These are phyloP conservation scores for Sarcophaga subvicina DNA, from an alignment of 2,888 invertebrate genomes.

Conservation along the genomic window DNA sequence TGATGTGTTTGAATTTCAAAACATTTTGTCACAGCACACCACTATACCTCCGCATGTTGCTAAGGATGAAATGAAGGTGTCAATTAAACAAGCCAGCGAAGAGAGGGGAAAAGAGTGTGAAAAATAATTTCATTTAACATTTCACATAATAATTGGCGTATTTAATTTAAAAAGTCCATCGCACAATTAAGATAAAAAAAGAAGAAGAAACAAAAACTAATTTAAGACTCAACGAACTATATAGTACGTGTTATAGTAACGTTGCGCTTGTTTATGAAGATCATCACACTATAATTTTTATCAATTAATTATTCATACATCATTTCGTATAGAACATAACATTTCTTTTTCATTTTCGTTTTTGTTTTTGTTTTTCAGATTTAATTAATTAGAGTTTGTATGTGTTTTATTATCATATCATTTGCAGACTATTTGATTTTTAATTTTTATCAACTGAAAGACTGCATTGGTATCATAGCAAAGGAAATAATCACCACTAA, in stretches of 20 bases:
- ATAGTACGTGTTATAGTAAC: too few relatives aligned
- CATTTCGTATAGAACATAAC: too few relatives aligned
- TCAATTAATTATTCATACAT: too few relatives aligned
- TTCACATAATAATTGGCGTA: constrained; percentile 51
- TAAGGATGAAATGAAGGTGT: not conserved
- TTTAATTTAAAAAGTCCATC: constrained; percentile 17
- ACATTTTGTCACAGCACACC: constrained; percentile 10
- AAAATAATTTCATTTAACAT: constrained; percentile 38
- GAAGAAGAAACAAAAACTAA: constrained; percentile 4
- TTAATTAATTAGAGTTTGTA: not conserved
- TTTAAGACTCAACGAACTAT: too few relatives aligned
- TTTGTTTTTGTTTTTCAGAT: constrained; percentile 1
- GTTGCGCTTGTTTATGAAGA: too few relatives aligned
- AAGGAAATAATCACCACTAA: constrained; percentile 15
- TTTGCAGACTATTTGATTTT: constrained; percentile 48
- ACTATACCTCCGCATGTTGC: not conserved
- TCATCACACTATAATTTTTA: too few relatives aligned
- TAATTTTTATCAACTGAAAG: constrained; percentile 51
- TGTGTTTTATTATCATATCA: constrained; percentile 9
- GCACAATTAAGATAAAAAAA: constrained; percentile 53
- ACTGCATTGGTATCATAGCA: constrained; percentile 1
- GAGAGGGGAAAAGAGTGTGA: not conserved
- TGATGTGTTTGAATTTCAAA: constrained; percentile 20
- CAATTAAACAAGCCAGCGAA: not conserved
- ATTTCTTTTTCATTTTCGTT: constrained; percentile 18